Conservation (phyloP, 2,888 invertebrate genomes). For the Chromoteleia sp. region DNA sequence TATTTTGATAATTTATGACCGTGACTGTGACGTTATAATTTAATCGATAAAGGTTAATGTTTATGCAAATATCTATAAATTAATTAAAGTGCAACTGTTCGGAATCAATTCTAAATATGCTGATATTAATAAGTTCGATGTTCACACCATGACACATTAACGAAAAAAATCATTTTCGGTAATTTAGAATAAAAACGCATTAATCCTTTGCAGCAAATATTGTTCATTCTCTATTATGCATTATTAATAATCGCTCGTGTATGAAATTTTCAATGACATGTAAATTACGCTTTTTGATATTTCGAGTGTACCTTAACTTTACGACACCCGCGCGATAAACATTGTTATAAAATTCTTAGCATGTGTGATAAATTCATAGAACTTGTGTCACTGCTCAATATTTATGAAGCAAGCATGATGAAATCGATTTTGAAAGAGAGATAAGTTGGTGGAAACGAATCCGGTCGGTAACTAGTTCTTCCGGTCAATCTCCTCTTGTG, state of each 20-base stretch:
- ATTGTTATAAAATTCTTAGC: conserved; percentile 50
- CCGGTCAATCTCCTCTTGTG: conserved; percentile 73
- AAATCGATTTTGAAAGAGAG: conserved; percentile 62
- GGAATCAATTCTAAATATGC: too few species aligned
- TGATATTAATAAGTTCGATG: too few species aligned
- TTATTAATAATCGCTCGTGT: conserved; percentile 31
- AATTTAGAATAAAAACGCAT: too few species aligned
- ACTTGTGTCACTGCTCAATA: conserved; percentile 61
- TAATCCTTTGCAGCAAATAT: too few species aligned
- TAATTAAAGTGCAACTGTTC: too few species aligned
- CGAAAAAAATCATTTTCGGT: too few species aligned
- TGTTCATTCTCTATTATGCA: conserved; percentile 6
- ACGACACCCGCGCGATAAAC: conserved; percentile 27
- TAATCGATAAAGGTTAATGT: too few species aligned
- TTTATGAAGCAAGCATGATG: conserved; percentile 59
- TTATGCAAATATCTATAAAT: too few species aligned
- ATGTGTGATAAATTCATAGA: conserved; percentile 48
- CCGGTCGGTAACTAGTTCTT: conserved; percentile 71
- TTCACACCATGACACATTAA: too few species aligned
- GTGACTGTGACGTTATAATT: too few species aligned
- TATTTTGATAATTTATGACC: conserved; percentile 3
- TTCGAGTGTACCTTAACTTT: conserved; percentile 35
- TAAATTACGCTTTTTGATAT: conserved; percentile 49
- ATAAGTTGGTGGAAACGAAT: conserved; percentile 62
- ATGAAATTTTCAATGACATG: conserved; percentile 36